phyloP scores from a whole-genome alignment of 1,140 invertebrate species.

The Druon quercuslanigerum region DNA sequence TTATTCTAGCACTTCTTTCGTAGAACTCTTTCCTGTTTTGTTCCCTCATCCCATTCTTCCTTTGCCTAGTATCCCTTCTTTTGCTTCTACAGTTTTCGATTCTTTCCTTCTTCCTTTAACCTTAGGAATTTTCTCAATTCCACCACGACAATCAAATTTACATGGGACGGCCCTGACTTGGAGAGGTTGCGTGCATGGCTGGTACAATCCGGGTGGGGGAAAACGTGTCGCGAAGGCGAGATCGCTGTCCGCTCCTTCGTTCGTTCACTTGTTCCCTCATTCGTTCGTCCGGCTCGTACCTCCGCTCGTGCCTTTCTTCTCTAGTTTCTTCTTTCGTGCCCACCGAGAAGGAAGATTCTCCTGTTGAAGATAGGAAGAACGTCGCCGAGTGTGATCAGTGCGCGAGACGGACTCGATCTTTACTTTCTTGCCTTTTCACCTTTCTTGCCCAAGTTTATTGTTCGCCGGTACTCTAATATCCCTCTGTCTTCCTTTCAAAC shows the following conservation, averaged over 20 bases:
- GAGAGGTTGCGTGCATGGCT: constrained; percentile 22
- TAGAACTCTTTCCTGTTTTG: not conserved
- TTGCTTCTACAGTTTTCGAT: not conserved
- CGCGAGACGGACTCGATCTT: not conserved
- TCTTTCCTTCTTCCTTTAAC: not conserved
- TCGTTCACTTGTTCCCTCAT: constrained; percentile 54
- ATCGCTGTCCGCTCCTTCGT: constrained; percentile 53
- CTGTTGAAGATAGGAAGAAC: constrained; percentile 12
- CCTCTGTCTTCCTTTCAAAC: not conserved
- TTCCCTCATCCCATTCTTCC: not conserved
- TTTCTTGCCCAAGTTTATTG: not conserved
- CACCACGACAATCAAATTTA: constrained; percentile 20
- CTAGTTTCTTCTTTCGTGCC: constrained; percentile 24
- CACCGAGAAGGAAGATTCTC: constrained; percentile 27
- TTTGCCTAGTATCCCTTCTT: not conserved
- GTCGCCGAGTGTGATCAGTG: constrained; percentile 24
- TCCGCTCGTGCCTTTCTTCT: constrained; percentile 29
- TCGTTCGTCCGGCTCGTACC: constrained; percentile 30
- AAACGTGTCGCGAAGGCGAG: constrained; percentile 56
- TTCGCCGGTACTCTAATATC: not conserved
- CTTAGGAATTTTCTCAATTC: not conserved
- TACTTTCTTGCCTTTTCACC: not conserved
- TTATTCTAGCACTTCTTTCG: not conserved
- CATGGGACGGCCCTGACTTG: constrained; percentile 28
- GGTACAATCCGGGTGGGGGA: constrained; percentile 43